Evolutionary conservation across 92 coral and sea anemone species (phyloP).

Genomic region (Zoanthus gigantus): DNA sequence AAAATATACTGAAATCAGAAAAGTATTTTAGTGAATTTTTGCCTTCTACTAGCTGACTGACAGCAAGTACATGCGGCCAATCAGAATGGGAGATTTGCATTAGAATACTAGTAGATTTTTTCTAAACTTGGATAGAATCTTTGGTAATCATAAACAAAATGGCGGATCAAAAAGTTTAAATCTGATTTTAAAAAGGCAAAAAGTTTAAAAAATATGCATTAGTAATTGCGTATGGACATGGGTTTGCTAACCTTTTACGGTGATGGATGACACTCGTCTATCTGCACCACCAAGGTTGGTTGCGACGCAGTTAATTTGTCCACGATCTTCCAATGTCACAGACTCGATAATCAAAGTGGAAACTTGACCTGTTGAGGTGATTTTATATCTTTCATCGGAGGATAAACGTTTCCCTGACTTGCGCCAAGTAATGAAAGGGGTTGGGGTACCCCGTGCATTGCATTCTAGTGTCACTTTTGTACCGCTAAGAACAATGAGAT

Average conservation of each 20-base stretch:
- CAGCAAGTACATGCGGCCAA: no score
- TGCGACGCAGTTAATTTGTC: conserved; percentile 78
- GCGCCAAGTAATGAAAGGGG: conserved; percentile 76
- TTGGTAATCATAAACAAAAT: no score
- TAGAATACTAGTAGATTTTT: no score
- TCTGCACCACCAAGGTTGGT: conserved; percentile 82
- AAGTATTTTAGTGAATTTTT: no score
- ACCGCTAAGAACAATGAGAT: conserved; percentile 67
- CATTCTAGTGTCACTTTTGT: conserved; percentile 73
- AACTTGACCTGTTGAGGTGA: conserved; percentile 32
- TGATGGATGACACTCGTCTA: conserved; percentile 63
- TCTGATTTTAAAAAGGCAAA: no score
- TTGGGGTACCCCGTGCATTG: conserved; percentile 77
- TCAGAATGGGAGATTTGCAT: no score
- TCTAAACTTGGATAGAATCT: no score
- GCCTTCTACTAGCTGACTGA: no score
- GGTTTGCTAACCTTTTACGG: conserved; percentile 59
- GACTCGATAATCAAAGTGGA: conserved; percentile 60
- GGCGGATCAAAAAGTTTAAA: no score
- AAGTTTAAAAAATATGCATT: no score
- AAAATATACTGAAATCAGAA: no score
- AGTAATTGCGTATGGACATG: no score
- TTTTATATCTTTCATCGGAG: conserved; percentile 58
- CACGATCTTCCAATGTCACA: conserved; percentile 60
- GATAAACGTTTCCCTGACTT: conserved; percentile 61